A percentile compares a stretch with the other conserved stretches of the same genome.
Evolutionary conservation across 1,140 invertebrate species (phyloP).

Genomic region (Drosophila pectinifera): DNA sequence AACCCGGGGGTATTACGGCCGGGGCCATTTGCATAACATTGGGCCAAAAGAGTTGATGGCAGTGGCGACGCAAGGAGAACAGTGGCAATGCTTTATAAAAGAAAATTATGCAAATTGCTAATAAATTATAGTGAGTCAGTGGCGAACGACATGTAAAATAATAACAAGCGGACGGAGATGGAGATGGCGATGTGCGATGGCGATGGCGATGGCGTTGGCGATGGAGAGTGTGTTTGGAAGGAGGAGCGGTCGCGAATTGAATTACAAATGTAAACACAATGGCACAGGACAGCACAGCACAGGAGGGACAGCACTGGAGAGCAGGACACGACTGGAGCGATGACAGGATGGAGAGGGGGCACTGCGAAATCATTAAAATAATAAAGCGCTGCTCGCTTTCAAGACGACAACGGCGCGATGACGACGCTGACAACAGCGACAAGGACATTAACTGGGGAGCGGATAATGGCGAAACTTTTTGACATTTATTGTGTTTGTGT

Average conservation of each 20-base stretch:
- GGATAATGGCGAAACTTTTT: constrained; percentile 81
- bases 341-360: constrained; percentile 45
- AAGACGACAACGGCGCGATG: constrained; percentile 51
- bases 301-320: constrained; percentile 5
- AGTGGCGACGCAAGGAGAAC: constrained; percentile 45
- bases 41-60: constrained; percentile 72
- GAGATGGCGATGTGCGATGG: constrained; percentile 17
- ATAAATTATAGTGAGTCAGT: constrained; percentile 82
- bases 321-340: constrained; percentile 18
- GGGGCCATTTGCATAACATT: constrained; percentile 75
- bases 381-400: constrained; percentile 62
- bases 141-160: constrained; percentile 81
- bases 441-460: constrained; percentile 69
- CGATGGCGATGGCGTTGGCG: constrained; percentile 20
- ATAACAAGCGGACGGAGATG: constrained; percentile 61
- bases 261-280: constrained; percentile 82
- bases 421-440: constrained; percentile 51
- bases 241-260: constrained; percentile 64
- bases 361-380: constrained; percentile 80
- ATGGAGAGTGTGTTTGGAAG: constrained; percentile 17
- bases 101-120: constrained; percentile 84
- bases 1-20: constrained; percentile 58
- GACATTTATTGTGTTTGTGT: constrained; percentile 84
- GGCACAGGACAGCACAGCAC: constrained; percentile 22
- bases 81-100: constrained; percentile 74